These are phyloP conservation scores for Muschampia plurimacula DNA, from an alignment of 2,888 invertebrate species.

Conservation along the genomic window DNA sequence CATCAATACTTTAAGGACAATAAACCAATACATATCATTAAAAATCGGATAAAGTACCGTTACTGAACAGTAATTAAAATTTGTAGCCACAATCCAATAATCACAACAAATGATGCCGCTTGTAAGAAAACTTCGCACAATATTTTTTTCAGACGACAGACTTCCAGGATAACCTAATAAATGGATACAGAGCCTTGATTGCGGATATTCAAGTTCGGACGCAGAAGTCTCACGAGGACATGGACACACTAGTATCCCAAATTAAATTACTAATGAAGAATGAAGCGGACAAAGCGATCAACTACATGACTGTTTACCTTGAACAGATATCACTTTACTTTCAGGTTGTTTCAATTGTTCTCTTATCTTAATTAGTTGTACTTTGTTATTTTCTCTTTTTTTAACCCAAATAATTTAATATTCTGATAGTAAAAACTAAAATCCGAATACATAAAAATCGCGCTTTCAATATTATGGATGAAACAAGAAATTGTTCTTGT, in stretches of 20 bases:
- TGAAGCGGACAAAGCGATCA: constrained; percentile 80
- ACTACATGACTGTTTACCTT: constrained; percentile 81
- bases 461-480: no score
- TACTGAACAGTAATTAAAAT: no score
- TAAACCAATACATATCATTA: no score
- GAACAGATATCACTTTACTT: constrained; percentile 81
- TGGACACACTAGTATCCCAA: constrained; percentile 81
- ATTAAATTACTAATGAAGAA: constrained; percentile 82
- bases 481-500: no score
- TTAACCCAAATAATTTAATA: neutral
- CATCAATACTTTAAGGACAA: no score
- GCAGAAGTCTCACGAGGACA: constrained; percentile 78
- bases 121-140: constrained; percentile 6
- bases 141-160: constrained; percentile 70
- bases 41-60: no score
- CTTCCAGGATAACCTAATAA: constrained; percentile 80
- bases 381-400: neutral
- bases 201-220: constrained; percentile 80
- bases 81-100: no score
- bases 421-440: neutral
- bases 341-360: constrained; percentile 58
- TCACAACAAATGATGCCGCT: neutral
- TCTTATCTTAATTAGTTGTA: constrained; percentile 23
- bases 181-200: constrained; percentile 78
- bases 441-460: no score